Base-by-base conservation (phyloP, 2,888 invertebrate species). In the Ernsta delagoae region DNA sequence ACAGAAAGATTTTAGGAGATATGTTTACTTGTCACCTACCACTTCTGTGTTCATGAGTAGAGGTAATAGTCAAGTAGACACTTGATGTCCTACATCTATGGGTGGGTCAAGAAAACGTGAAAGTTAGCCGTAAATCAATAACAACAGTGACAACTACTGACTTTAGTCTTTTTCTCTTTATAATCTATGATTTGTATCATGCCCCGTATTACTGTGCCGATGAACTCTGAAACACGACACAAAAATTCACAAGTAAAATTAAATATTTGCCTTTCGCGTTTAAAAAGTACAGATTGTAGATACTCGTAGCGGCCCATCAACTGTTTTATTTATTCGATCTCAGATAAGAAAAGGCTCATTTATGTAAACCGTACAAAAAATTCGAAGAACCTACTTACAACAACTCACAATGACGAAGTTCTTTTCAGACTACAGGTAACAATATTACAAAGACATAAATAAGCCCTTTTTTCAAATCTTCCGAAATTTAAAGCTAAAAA, bases 291-390 rank as follows among this genome's bases (percentile, higher is more conserved):
- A 12, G 3, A 24, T 24, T 24, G 24, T 24, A n/a, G n/a, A n/a
- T n/a, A n/a, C 5, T 48, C 48, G 48, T 12, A 12, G 48, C 48
- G 48, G 11, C 45, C 45, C 48, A 5, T 48, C 48, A 48, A 12
- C 48, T 48, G 12, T 16, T 16, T 50, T 50, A 50, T 16, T 50
- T 16, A 50, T 48, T 48, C n/a, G 16, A 50, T 50, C 50, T 50
- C 50, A 50, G 7, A 16, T 2, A 50, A 50, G 16, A 16, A 16
- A 50, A 50, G 6, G 16, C 50, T 50, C 50, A 50, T 50, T 50
- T 50, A 50, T 16, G 48, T 48, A 48, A 12, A 50, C 3, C 12
- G 16, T 9, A 8, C 7, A 16, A 50, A 50, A 16, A 50, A 6
- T n/a, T 24, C 24, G 24, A 24, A 24, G 24, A n/a, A n/a, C n/a